Evolutionary conservation across 2,797 vertebrate genomes (phyloP).

Genomic region (Podarcis siculus): DNA sequence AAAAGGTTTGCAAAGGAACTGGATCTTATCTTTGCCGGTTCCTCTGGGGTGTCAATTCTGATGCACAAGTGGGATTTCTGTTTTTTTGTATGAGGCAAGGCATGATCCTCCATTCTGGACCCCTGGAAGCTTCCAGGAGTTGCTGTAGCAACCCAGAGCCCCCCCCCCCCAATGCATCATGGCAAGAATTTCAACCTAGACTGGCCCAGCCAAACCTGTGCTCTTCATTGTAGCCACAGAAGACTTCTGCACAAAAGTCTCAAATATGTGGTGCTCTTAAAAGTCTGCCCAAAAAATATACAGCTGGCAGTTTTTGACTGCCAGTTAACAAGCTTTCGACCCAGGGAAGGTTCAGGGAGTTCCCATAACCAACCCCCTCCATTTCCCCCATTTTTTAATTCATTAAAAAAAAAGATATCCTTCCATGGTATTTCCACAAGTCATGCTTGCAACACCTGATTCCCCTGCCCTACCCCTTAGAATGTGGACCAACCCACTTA

Average conservation of each 20-base stretch:
- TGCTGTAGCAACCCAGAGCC: neutral
- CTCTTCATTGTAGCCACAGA: too few relatives aligned
- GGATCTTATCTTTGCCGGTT: conserved; percentile 41
- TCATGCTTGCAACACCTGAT: conserved; percentile 54
- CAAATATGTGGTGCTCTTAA: neutral
- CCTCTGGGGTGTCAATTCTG: conserved; percentile 11
- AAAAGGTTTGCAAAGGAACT: conserved; percentile 52
- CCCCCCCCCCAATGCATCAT: neutral
- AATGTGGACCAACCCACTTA: conserved; percentile 30
- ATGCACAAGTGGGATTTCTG: conserved; percentile 26
- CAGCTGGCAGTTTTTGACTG: neutral
- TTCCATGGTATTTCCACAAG: conserved; percentile 32
- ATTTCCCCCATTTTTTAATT: neutral
- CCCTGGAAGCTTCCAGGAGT: neutral
- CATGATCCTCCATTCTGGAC: neutral
- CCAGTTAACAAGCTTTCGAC: neutral
- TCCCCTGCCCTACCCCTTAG: neutral
- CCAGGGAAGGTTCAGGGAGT: neutral
- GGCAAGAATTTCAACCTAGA: neutral
- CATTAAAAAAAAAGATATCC: conserved; percentile 34
- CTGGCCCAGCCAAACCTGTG: neutral
- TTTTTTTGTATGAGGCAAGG: conserved; percentile 6
- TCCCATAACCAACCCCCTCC: conserved; percentile 31
- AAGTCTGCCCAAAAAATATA: neutral
- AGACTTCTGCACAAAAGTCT: neutral